Base-by-base conservation (phyloP, 1,140 invertebrate genomes). In the Drosophila ogumai region DNA sequence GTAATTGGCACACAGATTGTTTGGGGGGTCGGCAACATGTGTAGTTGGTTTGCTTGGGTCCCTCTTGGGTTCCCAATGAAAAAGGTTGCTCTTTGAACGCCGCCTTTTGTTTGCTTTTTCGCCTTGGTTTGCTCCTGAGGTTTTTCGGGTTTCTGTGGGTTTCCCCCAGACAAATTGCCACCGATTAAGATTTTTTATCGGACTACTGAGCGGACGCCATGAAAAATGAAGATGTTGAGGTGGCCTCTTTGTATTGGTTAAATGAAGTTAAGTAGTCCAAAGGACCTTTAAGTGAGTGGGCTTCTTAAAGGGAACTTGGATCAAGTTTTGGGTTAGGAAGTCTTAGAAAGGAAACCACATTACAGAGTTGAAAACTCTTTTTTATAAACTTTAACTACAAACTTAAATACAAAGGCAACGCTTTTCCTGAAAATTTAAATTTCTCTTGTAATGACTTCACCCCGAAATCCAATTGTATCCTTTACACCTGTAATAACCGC, bases 121-220 rank as follows among this genome's bases (percentile, higher is more conserved):
- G 34, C 52, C 13, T 55, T 60, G 55, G 69, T 55, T 61, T 68
- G 61, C 25, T 73, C 34, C 52, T 79, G 56, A 61, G 75, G 41
- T 72, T 76, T 64, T 64, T 79, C 9, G 50, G 38, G 34, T 43
- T 36, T 72, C 38, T 61, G 40, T 49, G 59, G 76, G 57, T 63
- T 63, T 55, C 19, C 31, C 47, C 19, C 68, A 77, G 77, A 90
- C 84, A 88, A 88, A 88, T 88, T 88, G 84, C 68, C 49, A 46
- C 28, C 84, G 80, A 88, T 88, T 88, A 81, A 81, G 84, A 88
- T 88, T 78, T 81, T 88, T 65, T 87, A 86, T 86, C 75, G 69
- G 66, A 54, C 84, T 56, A 41, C 41, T 49, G 36, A 65, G 74
- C 34, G 60, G 31, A 38, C 19, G 55, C 32, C 69, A 71, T 78